Percentiles rank a stretch among this genome's conserved stretches.
Evolutionary conservation across 2,888 invertebrate species (phyloP).

Genomic region (Chymomyza fuscimana): DNA sequence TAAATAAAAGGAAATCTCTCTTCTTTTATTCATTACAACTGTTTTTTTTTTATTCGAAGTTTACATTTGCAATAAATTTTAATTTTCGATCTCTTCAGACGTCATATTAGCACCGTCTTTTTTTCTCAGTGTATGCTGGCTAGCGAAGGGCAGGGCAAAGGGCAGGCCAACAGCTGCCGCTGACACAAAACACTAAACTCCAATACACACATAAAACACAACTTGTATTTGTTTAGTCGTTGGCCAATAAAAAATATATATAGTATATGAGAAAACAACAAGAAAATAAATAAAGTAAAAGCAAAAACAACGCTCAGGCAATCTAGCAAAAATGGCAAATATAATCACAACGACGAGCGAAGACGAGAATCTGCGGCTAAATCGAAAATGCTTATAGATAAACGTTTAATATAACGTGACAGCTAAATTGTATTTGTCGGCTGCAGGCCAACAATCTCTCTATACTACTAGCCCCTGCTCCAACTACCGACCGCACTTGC

Average conservation of each 20-base stretch:
- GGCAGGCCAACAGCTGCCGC: slow-evolving; percentile 56
- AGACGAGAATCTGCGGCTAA: slow-evolving; percentile 34
- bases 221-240: slow-evolving; percentile 34
- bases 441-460: slow-evolving; percentile 1
- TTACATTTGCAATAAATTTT: too few relatives aligned
- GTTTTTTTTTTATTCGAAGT: too few relatives aligned
- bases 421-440: slow-evolving; percentile 44
- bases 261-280: not conserved
- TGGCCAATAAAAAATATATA: slow-evolving; percentile 11
- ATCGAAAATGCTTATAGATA: slow-evolving; percentile 68
- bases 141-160: not conserved
- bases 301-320: slow-evolving; percentile 6
- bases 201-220: slow-evolving; percentile 36
- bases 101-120: not conserved
- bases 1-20: too few relatives aligned
- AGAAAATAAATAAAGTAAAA: slow-evolving; percentile 9
- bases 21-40: too few relatives aligned
- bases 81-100: too few relatives aligned
- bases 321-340: slow-evolving; percentile 15
- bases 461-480: not conserved
- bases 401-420: slow-evolving; percentile 68
- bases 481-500: not conserved
- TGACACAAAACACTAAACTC: slow-evolving; percentile 59
- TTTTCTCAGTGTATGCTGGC: not conserved
- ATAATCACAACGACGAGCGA: slow-evolving; percentile 12